Percentiles rank a stretch among this genome's conserved stretches.
Evolutionary conservation across 53 echinoderm and acorn worm species (phyloP).

Genomic region (Echinarachnius parma): DNA sequence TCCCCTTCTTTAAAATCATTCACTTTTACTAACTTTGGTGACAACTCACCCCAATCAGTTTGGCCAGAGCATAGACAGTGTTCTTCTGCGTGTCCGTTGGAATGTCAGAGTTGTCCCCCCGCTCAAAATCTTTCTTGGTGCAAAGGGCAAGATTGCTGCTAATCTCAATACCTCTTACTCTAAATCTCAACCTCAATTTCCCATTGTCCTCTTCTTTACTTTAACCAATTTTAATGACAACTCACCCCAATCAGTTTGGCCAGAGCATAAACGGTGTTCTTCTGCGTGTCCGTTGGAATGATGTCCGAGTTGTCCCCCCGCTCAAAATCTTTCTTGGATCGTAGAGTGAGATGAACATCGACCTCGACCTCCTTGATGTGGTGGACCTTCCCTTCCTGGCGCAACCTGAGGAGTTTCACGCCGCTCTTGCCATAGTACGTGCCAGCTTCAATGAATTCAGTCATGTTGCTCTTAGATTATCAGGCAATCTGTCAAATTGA

Average conservation of each 20-base stretch:
- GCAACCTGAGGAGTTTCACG: constrained; percentile 49
- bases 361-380: constrained; percentile 64
- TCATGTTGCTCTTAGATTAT: too few relatives aligned
- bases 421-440: constrained; percentile 73
- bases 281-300: constrained; percentile 70
- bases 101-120: constrained; percentile 60
- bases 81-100: constrained; percentile 78
- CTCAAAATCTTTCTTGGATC: constrained; percentile 49
- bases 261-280: constrained; percentile 69
- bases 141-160: constrained; percentile 38
- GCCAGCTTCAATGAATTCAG: constrained; percentile 42
- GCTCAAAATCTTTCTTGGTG: constrained; percentile 49
- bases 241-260: constrained; percentile 72
- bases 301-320: constrained; percentile 58
- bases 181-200: too few relatives aligned
- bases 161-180: constrained; percentile 55
- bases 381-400: constrained; percentile 41
- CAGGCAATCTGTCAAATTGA: too few relatives aligned
- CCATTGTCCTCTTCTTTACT: too few relatives aligned
- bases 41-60: constrained; percentile 62
- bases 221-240: too few relatives aligned
- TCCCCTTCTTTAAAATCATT: too few relatives aligned
- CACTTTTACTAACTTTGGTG: background rate
- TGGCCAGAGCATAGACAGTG: constrained; percentile 68
- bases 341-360: constrained; percentile 40